Percentiles rank a stretch among this genome's conserved stretches.
Evolutionary conservation across 2,888 invertebrate genomes (phyloP).

Genomic region (Ochropleura leucogaster): DNA sequence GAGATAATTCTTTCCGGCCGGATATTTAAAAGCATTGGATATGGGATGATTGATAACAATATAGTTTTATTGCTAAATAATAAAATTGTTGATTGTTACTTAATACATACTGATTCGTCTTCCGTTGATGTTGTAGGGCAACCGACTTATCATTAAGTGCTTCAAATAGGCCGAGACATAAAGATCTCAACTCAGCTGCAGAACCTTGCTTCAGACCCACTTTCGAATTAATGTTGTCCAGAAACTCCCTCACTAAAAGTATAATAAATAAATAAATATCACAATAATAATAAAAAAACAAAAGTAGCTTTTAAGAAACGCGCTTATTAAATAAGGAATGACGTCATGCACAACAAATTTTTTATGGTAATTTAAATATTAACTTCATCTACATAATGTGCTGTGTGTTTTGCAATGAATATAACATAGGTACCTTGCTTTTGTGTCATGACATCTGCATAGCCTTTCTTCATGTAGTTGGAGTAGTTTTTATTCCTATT

Average conservation of each 20-base stretch:
- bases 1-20: slow-evolving; percentile 19
- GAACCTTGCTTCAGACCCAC: slow-evolving; percentile 86
- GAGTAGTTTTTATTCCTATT: slow-evolving; percentile 93
- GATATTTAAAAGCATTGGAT: slow-evolving; percentile 32
- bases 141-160: slow-evolving; percentile 96
- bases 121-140: slow-evolving; percentile 95
- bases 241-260: slow-evolving; percentile 93
- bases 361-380: background rate
- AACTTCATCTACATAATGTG: background rate
- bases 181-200: slow-evolving; percentile 93
- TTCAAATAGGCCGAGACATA: slow-evolving; percentile 95
- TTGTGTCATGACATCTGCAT: slow-evolving; percentile 93
- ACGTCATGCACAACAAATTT: background rate
- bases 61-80: background rate
- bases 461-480: slow-evolving; percentile 92
- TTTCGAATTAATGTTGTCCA: slow-evolving; percentile 91
- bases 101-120: slow-evolving; percentile 94
- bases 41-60: slow-evolving; percentile 33
- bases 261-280: background rate
- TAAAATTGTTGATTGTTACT: background rate
- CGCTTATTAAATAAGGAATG: background rate
- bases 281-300: slow-evolving; percentile 9
- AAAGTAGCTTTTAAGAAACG: too few species aligned
- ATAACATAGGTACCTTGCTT: slow-evolving; percentile 92
- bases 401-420: background rate